Evolutionary conservation across 2,113 vertebrate species (phyloP), one percentile per base, ranked within the genome.

Genomic region (Sceloporus tristichus): DNA sequence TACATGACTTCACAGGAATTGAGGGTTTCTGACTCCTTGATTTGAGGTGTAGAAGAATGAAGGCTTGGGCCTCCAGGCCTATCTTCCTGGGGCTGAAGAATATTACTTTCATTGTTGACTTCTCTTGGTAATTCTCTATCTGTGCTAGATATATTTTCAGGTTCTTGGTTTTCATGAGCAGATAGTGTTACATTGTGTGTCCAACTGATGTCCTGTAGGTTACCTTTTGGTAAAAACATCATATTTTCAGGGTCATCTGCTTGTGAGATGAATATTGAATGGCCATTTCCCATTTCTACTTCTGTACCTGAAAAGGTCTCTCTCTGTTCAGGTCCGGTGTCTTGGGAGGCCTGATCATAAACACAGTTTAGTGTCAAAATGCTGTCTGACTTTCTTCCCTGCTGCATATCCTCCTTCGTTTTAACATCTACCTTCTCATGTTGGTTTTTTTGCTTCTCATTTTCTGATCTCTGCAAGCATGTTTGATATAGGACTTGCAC

Each of bases 21-120:
- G 76, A 92, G 82, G 88, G 88, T 93, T 9, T 87, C 85, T 54
- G 85, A 9, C 66, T 84, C 85, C 53, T 93, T 95, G 71, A 29
- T 78, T 89, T 91, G 53, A 38, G 83, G 79, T 3, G 90, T 75
- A 79, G 87, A 84, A 82, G 38, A 1, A 7, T 84, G 38, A 27
- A 48, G 9, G 11, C 1, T 48, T 1, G 78, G 92, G 85, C 84
- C 53, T 85, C 9, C 21, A 29, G 86, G 82, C 82, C 18, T 7
- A 53, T 83, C 66, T 42, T 29, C 25, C 29, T 91, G 59, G 11
- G 27, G 18, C 9, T 74, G 74, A 59, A 40, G 59, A 29, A 74
- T 66, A 19, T 73, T 19, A 11, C 48, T 9, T 76, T 5, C 71
- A 80, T 74, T 89, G 54, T 53, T 68, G 1, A 10, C 1, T 70